Evolutionary conservation across 2,888 invertebrate species (phyloP), one percentile per base, ranked within the genome.

Genomic region (Cordilura impudica): DNA sequence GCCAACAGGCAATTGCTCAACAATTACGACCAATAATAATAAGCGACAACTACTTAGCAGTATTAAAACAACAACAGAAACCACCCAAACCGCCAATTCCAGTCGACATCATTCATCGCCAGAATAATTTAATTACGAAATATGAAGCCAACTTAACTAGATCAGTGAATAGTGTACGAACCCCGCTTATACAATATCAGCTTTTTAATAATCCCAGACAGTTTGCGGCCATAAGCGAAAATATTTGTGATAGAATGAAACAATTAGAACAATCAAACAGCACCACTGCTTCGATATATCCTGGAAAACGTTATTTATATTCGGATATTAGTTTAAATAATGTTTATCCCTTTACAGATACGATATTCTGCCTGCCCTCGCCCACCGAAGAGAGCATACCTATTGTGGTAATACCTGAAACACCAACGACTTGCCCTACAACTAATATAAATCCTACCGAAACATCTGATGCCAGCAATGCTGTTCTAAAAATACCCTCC

Each of bases 101-200:
- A 54, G 53, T 70, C 61, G 78, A 63, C 76, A 81, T 35, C 74
- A 74, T 63, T 72, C 76, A 60, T 21, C 74, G 19, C 69, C 66
- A 19, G 31, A 76, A 74, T 70, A 63, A 65, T 63, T 69, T 71
- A 18, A 7, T 35, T 12, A 31, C 18, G 21, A 71, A 45, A 29
- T 51, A 60, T 4, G 35, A 39, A 63, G 10, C 71, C 5, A 69
- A 65, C 10, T 54, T 54, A 61, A 77, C 76, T 8, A 53, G 54
- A 60, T 72, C 76, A 23, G 76, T 81, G 73, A 77, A 81, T 77
- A 81, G 80, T 73, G 49, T 81, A 4, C 19, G 69, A 29, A 73
- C 73, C 1, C 76, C 76, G 1, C 49, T 76, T 39, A 70, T 65
- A 10, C 76, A 77, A 49, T 76, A 70, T 53, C 76, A 81, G 60